Conservation (phyloP, 2,888 invertebrate species). For the Drosophila histrio region DNA sequence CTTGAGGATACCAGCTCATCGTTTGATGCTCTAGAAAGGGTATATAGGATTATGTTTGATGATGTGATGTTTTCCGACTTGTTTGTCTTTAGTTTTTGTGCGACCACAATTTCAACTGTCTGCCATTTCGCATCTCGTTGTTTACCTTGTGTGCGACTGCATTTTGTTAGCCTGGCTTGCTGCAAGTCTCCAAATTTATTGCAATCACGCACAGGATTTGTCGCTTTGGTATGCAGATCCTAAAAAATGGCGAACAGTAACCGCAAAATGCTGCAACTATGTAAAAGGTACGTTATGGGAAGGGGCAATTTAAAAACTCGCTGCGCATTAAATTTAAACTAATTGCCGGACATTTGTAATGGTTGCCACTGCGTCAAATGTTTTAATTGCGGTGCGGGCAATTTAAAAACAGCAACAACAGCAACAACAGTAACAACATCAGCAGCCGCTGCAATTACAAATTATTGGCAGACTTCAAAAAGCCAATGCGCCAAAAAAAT, state of each 20-base stretch:
- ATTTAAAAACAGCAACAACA: conserved; percentile 42
- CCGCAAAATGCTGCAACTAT: conserved; percentile 53
- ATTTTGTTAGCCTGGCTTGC: conserved; percentile 33
- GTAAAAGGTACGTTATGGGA: neutral
- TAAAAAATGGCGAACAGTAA: conserved; percentile 29
- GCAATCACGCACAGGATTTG: conserved; percentile 75
- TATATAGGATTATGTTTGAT: neutral
- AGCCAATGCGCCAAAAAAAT: conserved; percentile 61
- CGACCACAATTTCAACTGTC: conserved; percentile 35
- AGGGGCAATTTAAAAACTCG: conserved; percentile 27
- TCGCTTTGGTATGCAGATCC: conserved; percentile 50
- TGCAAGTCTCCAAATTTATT: conserved; percentile 57
- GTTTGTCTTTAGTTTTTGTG: conserved; percentile 58
- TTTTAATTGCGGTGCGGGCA: conserved; percentile 67
- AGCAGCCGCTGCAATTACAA: conserved; percentile 58
- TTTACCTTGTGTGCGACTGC: conserved; percentile 58
- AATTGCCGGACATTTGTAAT: conserved; percentile 76
- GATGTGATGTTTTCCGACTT: conserved; percentile 3
- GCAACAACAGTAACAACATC: conserved; percentile 13
- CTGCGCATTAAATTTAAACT: conserved; percentile 73
- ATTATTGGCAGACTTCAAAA: conserved; percentile 70
- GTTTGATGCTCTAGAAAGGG: neutral
- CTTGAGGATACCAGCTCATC: too few species aligned
- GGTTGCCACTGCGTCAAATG: conserved; percentile 67
- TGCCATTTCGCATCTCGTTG: conserved; percentile 34